Base-by-base conservation (phyloP, 1,140 invertebrate species). In the Scaptomyza montana region DNA sequence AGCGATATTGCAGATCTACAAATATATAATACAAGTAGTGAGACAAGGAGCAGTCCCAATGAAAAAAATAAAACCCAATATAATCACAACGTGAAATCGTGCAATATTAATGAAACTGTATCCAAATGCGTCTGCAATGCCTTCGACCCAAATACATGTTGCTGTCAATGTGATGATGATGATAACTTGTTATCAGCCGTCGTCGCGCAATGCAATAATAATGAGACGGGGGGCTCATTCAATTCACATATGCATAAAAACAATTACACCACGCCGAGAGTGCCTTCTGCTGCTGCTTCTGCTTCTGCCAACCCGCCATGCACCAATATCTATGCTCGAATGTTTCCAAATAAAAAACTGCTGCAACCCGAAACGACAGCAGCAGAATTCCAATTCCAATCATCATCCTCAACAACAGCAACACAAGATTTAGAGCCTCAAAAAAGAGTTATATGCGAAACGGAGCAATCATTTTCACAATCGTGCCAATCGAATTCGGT, bases 1-100 rank as follows among this genome's bases (percentile, higher is more conserved):
- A 74, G 71, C 78, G 90, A 92, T 78, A 78, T 90, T 63, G 59
- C 77, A 67, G 86, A 92, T 74, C 72, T 92, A 65, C 92, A 92
- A 81, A 92, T 92, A 62, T 92, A 92, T 75, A 84, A 90, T 5
- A 4, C 39, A 43, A 43, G 39, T 61, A 59, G 50, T 67, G 53
- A 68, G 45, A 62, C 66, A 47, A 78, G 39, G 12, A 43, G 39
- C 39, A 43, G 51, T 51, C 21, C 41, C 54, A 68, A 70, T 74
- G 67, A 74, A 45, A 64, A 53, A 61, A 16, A 57, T 64, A 54
- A 71, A 50, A 28, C 41, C 21, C 60, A 66, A 43, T 39, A 49
- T 10, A 47, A 51, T 28, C 30, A 68, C 49, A 65, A 69, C 10
- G 21, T 39, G 47, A 68, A 63, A 33, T 39, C 62, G 47, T 72